Evolutionary conservation across 2,888 invertebrate genomes (phyloP).

Genomic region (Zelleria hepariella): DNA sequence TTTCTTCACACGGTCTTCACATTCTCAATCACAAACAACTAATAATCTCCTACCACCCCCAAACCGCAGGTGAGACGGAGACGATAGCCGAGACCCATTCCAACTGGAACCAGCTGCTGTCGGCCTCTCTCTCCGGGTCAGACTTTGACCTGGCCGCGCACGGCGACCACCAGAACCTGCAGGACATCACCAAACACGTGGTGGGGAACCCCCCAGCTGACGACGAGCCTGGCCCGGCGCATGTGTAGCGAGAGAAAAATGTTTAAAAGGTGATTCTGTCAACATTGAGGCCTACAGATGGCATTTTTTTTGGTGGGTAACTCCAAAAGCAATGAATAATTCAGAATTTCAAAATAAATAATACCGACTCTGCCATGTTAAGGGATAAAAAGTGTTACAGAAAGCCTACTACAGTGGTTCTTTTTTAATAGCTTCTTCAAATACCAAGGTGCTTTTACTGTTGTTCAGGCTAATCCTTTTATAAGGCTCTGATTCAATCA

Average conservation of each 20-base stretch:
- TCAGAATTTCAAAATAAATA: too few species aligned
- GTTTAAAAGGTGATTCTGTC: background rate
- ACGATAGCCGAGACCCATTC: slow-evolving; percentile 24
- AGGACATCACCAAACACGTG: slow-evolving; percentile 21
- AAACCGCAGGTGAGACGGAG: slow-evolving; percentile 27
- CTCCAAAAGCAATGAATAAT: too few species aligned
- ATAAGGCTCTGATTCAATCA: too few species aligned
- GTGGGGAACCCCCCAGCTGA: slow-evolving; percentile 14
- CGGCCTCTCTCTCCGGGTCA: slow-evolving; percentile 71
- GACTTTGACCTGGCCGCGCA: slow-evolving; percentile 78
- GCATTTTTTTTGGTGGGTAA: too few species aligned
- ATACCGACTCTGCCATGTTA: too few species aligned
- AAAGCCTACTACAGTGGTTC: too few species aligned
- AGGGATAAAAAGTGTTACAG: too few species aligned
- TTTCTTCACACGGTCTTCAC: too few species aligned
- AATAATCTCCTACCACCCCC: background rate
- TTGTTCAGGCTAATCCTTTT: too few species aligned
- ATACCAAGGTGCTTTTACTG: too few species aligned
- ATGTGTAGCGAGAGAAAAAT: slow-evolving; percentile 27
- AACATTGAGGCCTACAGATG: too few species aligned
- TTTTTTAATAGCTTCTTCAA: too few species aligned
- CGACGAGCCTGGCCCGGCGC: slow-evolving; percentile 30
- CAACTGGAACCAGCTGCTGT: slow-evolving; percentile 63
- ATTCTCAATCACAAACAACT: background rate
- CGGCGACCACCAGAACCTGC: slow-evolving; percentile 40